A percentile compares a stretch with the other conserved stretches of the same genome.
These are phyloP conservation scores for Limenitis camilla DNA, from an alignment of 2,888 invertebrate genomes.

Conservation along the genomic window DNA sequence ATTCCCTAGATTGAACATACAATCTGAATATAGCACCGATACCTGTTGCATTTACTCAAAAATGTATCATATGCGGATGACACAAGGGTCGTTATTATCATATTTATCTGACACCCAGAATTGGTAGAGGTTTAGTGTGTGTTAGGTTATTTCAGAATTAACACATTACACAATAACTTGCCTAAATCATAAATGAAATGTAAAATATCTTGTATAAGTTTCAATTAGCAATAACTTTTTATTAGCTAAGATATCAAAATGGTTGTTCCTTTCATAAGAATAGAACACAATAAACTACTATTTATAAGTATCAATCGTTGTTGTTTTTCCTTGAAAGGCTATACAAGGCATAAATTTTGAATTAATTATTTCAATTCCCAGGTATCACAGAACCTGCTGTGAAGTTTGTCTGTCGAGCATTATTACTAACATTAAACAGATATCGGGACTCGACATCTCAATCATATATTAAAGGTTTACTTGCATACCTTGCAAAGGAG, in stretches of 20 bases:
- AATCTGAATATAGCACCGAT: conserved; percentile 13
- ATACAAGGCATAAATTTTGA: neutral
- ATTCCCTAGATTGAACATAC: conserved; percentile 1
- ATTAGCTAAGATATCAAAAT: no score
- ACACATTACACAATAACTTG: no score
- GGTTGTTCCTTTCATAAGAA: no score
- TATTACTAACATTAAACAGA: conserved; percentile 84
- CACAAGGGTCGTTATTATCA: neutral
- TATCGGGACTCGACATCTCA: conserved; percentile 88
- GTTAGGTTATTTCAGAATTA: no score
- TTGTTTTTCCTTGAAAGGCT: neutral
- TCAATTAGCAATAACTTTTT: no score
- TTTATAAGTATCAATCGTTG: no score
- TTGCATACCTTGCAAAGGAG: conserved; percentile 76
- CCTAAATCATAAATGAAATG: no score
- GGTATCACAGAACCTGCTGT: conserved; percentile 86
- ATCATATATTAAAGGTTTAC: conserved; percentile 80
- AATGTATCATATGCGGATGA: conserved; percentile 4
- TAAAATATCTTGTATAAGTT: no score
- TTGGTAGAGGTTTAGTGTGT: no score
- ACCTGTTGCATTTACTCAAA: conserved; percentile 2
- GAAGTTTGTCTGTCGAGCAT: conserved; percentile 84
- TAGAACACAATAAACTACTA: no score
- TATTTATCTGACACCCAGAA: neutral
- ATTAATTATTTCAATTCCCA: conserved; percentile 38